Evolutionary conservation across 2,113 vertebrate species (phyloP).

Genomic region (Vulpes vulpes): DNA sequence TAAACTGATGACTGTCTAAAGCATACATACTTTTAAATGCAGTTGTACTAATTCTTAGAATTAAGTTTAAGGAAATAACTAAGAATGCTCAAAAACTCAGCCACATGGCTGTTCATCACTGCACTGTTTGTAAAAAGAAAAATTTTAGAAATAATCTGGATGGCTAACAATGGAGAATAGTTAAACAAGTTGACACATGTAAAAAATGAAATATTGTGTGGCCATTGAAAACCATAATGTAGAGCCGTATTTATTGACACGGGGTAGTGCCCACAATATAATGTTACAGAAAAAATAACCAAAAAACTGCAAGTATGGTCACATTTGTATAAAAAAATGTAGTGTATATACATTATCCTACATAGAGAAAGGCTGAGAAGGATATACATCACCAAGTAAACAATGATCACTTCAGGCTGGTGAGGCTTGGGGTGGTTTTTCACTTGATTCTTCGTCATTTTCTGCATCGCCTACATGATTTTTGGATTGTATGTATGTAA

Average conservation of each 20-base stretch:
- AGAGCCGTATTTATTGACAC: slow-evolving; percentile 52
- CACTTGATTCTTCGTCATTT: background rate
- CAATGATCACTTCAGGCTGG: background rate
- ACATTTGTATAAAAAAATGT: background rate
- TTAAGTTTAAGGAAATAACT: background rate
- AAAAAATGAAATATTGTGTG: background rate
- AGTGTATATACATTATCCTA: background rate
- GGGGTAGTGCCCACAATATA: slow-evolving; percentile 51
- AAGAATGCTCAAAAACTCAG: background rate
- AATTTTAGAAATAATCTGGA: background rate
- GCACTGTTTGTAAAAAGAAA: slow-evolving; percentile 40
- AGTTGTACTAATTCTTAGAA: background rate
- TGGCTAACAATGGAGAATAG: background rate
- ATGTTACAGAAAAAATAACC: slow-evolving; percentile 70
- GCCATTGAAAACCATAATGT: background rate
- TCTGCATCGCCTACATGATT: background rate
- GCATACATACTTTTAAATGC: background rate
- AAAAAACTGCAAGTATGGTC: background rate
- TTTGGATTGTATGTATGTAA: background rate
- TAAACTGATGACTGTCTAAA: background rate
- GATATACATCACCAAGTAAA: background rate
- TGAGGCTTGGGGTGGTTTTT: background rate
- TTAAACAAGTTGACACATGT: slow-evolving; percentile 13
- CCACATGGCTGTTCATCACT: background rate
- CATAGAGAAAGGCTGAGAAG: background rate